phyloP scores from a whole-genome alignment of 2,113 vertebrate species.

The Dissostichus mawsoni region DNA sequence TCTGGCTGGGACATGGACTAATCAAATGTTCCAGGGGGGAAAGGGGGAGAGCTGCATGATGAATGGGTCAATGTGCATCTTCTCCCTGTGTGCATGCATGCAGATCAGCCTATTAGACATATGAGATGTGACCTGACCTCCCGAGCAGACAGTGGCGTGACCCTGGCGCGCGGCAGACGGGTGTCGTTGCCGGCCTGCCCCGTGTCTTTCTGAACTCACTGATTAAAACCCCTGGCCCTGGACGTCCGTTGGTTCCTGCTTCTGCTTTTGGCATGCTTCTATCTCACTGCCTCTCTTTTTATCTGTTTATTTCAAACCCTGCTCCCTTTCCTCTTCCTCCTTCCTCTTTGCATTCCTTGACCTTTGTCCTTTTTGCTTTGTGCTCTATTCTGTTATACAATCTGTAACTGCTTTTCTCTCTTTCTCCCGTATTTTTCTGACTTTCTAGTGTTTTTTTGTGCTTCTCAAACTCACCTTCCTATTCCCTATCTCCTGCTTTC shows the following conservation, averaged over 20 bases:
- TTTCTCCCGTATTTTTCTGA: background rate
- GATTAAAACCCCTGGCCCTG: conserved; percentile 70
- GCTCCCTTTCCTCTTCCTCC: conserved; percentile 69
- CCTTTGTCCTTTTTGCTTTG: conserved; percentile 63
- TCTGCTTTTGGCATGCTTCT: conserved; percentile 41
- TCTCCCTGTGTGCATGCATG: conserved; percentile 1
- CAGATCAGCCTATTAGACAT: conserved; percentile 46
- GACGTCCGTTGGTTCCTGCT: conserved; percentile 31
- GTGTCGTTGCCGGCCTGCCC: conserved; percentile 29
- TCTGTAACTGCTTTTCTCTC: background rate
- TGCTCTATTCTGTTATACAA: conserved; percentile 35
- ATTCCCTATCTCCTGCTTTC: conserved; percentile 32
- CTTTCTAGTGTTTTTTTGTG: conserved; percentile 15
- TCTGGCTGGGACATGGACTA: conserved; percentile 14
- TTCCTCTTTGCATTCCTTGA: conserved; percentile 71
- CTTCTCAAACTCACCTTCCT: conserved; percentile 28
- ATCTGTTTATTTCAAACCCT: conserved; percentile 75
- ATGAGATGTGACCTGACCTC: conserved; percentile 68
- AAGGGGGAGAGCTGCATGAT: conserved; percentile 25
- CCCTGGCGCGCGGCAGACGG: conserved; percentile 52
- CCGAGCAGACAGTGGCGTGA: conserved; percentile 61
- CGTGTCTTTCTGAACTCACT: conserved; percentile 56
- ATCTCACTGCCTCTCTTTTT: conserved; percentile 61
- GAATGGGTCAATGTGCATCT: conserved; percentile 24
- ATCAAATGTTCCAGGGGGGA: conserved; percentile 34